Evolutionary conservation across 2,888 invertebrate genomes (phyloP), one percentile per base, ranked within the genome.

Genomic region (Protophormia terraenovae): DNA sequence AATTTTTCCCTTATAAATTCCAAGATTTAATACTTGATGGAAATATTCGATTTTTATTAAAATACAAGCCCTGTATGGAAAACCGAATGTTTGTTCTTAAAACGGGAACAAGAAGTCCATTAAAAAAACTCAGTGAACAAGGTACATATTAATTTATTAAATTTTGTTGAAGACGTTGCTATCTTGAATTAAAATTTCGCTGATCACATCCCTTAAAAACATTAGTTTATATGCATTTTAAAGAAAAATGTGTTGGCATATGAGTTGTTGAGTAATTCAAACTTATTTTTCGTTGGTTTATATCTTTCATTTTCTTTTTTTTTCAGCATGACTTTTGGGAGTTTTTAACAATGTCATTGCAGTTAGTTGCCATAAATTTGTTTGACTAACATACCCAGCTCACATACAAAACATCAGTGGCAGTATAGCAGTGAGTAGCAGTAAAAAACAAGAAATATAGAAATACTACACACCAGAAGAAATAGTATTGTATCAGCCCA

Each of bases 291-390:
- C 27, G 22, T 60, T 60, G 35, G 66, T 72, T 66, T 38, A 55
- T 64, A 62, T 55, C 24, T 4, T 69, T 22, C 22, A 7, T 19
- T 22, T 35, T 71, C 24, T 35, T 53, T 60, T 67, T 73, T 67
- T 64, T 84, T 12, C 77, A 66, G 62, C 67, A 67, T 82, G 84
- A 78, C 84, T 82, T 85, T 85, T 85, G 84, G 84, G 84, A 85
- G 84, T 85, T 85, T 85, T 85, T 82, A 77, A 78, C 78, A 82
- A 78, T 85, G 84, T 85, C 84, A 82, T 78, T 78, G 77, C 84
- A 82, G 84, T 85, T 85, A 66, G 82, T 82, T 82, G 84, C 84
- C 82, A 85, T 85, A 85, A 82, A 85, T 85, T 85, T 85, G 82
- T 85, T 82, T 82, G 82, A 82, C 82, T 82, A 78, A 81, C 60